phyloP scores from a whole-genome alignment of 1,140 invertebrate genomes.

The Rhagoletis pomonella region DNA sequence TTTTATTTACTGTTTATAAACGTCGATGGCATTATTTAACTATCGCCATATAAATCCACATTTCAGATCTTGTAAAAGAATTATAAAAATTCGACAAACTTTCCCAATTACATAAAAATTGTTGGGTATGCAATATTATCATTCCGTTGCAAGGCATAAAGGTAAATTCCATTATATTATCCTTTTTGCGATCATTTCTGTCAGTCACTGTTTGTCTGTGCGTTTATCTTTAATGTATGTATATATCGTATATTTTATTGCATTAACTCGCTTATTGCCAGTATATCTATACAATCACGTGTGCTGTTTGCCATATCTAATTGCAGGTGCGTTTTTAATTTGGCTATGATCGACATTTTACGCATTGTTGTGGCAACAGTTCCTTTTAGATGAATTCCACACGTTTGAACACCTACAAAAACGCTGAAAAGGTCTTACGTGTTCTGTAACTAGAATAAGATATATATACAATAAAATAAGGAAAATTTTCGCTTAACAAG shows the following conservation, averaged over 20 bases:
- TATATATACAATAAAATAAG: background rate
- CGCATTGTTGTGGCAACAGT: slow-evolving; percentile 38
- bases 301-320: slow-evolving; percentile 45
- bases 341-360: slow-evolving; percentile 48
- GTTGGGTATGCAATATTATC: too few species aligned
- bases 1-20: too few species aligned
- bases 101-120: too few species aligned
- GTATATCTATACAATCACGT: slow-evolving; percentile 11
- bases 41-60: too few species aligned
- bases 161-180: background rate
- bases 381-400: slow-evolving; percentile 48
- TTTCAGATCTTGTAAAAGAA: too few species aligned
- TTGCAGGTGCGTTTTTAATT: slow-evolving; percentile 44
- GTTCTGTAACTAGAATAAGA: slow-evolving; percentile 23
- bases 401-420: slow-evolving; percentile 46
- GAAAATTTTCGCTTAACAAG: slow-evolving; percentile 38
- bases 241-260: background rate
- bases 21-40: too few species aligned
- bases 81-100: too few species aligned
- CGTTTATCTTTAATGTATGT: background rate
- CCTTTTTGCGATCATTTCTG: slow-evolving; percentile 1
- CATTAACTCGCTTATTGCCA: background rate
- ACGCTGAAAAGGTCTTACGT: slow-evolving; percentile 8
- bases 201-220: background rate
- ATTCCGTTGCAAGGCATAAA: too few species aligned